Evolutionary conservation across 2,113 vertebrate genomes (phyloP).

Genomic region (Saimiri boliviensis): DNA sequence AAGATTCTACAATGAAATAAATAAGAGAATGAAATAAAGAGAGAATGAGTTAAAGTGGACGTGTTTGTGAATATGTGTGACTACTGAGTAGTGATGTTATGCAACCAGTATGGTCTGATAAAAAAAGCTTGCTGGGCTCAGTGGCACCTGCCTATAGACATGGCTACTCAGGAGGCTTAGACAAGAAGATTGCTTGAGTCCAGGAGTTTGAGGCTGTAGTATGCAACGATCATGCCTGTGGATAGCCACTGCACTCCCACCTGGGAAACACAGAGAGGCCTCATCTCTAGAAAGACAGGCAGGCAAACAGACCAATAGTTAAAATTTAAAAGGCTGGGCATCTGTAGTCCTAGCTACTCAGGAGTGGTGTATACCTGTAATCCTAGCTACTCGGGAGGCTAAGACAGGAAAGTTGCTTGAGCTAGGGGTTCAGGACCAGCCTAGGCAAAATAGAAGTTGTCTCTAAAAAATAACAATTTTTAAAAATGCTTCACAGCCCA

Average conservation of each 20-base stretch:
- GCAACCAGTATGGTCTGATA: neutral
- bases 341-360: neutral
- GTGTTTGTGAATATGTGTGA: neutral
- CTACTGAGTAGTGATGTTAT: neutral
- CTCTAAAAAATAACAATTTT: neutral
- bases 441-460: neutral
- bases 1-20: neutral
- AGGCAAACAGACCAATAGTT: neutral
- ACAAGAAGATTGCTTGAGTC: neutral
- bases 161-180: neutral
- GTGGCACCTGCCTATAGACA: neutral
- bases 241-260: neutral
- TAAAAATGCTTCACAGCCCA: neutral
- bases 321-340: neutral
- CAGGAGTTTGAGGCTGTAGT: neutral
- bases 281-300: neutral
- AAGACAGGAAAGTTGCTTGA: neutral
- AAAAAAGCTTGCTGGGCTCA: neutral
- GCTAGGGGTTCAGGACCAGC: neutral
- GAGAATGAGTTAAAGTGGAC: neutral
- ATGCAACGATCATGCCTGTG: neutral
- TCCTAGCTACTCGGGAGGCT: neutral
- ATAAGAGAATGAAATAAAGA: neutral
- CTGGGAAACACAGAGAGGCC: neutral
- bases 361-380: neutral